Base-by-base conservation (phyloP, 2,888 invertebrate species). In the Papilio gigon region DNA sequence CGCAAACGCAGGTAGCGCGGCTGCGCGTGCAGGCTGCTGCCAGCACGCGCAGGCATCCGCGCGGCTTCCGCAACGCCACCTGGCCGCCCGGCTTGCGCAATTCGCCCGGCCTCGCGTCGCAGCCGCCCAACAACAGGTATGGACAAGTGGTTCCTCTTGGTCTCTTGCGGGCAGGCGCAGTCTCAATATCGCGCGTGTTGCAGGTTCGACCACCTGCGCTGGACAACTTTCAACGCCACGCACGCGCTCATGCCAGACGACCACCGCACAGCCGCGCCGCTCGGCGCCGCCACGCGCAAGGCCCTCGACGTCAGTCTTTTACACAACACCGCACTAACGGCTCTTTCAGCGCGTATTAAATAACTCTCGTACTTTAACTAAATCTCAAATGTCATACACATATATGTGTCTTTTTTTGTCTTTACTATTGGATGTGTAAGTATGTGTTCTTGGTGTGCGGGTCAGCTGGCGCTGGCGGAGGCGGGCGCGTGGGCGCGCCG, bases 151-250 rank as follows among this genome's bases (percentile, higher is more conserved):
- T n/a, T n/a, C n/a, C n/a, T n/a, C n/a, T n/a, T n/a, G n/a, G n/a
- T n/a, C n/a, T n/a, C n/a, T n/a, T n/a, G n/a, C 30, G 5, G 17
- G 30, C 25, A 30, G 12, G 8, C n/a, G 1, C 33, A 12, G 22
- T 47, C 4, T 20, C 44, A 2, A 20, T 3, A 20, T 17, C 20
- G 30, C 35, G 47, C 11, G 20, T n/a, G 30, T 25, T 33, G 27
- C 74, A 83, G 89, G 73, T 90, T 90, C 89, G 97, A 98, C 88
- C 94, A 98, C 72, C 93, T 97, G 60, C 94, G 95, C 53, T 98
- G 98, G 96, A 95, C 96, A 65, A 95, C 96, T 81, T 96, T 99
- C 84, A 98, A 98, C 81, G 93, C 93, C 71, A 95, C 96, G 20
- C 97, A 98, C 84, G 94, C 96, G 44, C 96, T 96, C 84, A 94